Evolutionary conservation across 2,888 invertebrate species (phyloP), one percentile per base, ranked within the genome.

Genomic region (Standfussiana lucernea): DNA sequence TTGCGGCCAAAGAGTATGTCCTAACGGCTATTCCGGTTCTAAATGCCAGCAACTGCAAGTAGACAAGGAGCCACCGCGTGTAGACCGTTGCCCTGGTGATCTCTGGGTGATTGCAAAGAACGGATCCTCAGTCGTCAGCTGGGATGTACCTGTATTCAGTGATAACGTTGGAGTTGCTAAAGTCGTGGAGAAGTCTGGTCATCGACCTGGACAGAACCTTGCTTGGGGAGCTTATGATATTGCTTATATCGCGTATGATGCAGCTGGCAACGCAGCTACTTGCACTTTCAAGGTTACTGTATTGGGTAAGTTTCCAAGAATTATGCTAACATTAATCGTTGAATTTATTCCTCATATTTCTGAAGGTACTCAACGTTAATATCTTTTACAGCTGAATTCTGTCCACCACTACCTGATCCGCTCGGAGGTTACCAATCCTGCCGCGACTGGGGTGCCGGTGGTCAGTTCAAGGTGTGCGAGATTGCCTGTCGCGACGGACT

Each of bases 381-480:
- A 40, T 28, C 24, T 62, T 75, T 95, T 97, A 42, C 92, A 98
- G 99, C 98, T 85, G 99, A 99, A 93, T 99, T 99, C 96, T 99
- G 99, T 92, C 99, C 99, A 40, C 98, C 98, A 82, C 95, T 99
- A 85, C 97, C 98, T 37, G 99, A 99, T 94, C 99, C 99, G 1
- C 97, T 99, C 37, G 99, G 99, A 73, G 99, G 99, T 65, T 97
- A 97, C 47, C 99, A 99, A 95, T 98, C 98, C 11, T 99, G 99
- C 93, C 99, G 99, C 89, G 98, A 99, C 91, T 99, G 99, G 99
- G 99, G 99, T 67, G 99, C 99, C 4, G 99, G 99, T 73, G 99
- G 99, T 62, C 99, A 99, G 92, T 99, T 99, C 95, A 99, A 99
- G 96, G 98, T 99, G 2, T 99, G 99, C 93, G 99, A 99, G 94